Conservation (phyloP, 2,888 invertebrate genomes). For the Gymnoscelis rufifasciata region DNA sequence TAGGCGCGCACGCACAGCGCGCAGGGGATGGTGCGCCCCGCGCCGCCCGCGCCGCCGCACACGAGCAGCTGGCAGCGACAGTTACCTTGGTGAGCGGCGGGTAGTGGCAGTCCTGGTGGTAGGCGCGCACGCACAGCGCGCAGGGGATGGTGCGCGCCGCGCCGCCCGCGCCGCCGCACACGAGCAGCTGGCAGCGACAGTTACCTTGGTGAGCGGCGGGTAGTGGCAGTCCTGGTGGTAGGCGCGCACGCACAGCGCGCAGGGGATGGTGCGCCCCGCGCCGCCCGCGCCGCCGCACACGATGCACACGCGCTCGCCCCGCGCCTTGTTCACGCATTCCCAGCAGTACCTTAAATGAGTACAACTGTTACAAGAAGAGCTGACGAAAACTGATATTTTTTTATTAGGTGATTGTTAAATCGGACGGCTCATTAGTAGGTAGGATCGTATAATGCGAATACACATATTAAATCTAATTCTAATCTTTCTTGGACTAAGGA, state of each 20-base stretch:
- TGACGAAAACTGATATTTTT: too few relatives aligned
- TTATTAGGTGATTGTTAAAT: too few relatives aligned
- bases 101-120: constrained; percentile 96
- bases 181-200: constrained; percentile 82
- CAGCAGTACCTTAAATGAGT: constrained; percentile 92
- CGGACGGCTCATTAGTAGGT: too few relatives aligned
- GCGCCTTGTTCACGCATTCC: constrained; percentile 95
- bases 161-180: constrained; percentile 86
- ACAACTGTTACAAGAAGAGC: too few relatives aligned
- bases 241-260: constrained; percentile 93
- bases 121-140: constrained; percentile 92
- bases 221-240: constrained; percentile 96
- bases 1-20: constrained; percentile 93
- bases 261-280: constrained; percentile 83
- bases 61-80: too few relatives aligned
- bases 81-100: too few relatives aligned
- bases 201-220: constrained; percentile 80
- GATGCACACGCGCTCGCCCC: constrained; percentile 94
- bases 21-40: constrained; percentile 91
- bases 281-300: constrained; percentile 87
- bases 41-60: too few relatives aligned
- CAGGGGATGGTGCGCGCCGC: constrained; percentile 89
- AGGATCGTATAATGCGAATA: too few relatives aligned
- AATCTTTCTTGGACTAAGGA: too few relatives aligned
- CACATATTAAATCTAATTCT: too few relatives aligned